Conservation (phyloP, 2,113 vertebrate species). For the Cochlearius cochlearius region DNA sequence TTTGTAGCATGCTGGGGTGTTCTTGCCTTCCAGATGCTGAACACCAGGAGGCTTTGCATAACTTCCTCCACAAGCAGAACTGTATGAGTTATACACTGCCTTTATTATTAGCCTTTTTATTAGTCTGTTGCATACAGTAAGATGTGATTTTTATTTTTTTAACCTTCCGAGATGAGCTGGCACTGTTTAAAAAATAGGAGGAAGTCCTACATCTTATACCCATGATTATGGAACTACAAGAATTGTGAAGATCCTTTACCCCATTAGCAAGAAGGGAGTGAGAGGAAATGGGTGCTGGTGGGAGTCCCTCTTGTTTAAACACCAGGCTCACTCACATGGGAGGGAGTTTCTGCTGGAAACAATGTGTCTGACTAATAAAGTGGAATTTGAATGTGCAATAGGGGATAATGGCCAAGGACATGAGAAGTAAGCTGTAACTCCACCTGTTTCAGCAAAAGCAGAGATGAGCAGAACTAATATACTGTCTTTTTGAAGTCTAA, state of each 20-base stretch:
- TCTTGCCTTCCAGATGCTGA: not conserved
- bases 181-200: not conserved
- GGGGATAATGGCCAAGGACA: not conserved
- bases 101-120: not conserved
- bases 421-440: not conserved
- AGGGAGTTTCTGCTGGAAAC: not conserved
- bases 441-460: not conserved
- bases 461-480: not conserved
- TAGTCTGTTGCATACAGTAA: not conserved
- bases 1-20: not conserved
- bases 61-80: not conserved
- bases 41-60: not conserved
- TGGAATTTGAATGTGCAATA: not conserved
- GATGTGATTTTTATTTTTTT: not conserved
- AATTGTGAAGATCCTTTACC: not conserved
- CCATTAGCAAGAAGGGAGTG: not conserved
- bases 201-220: not conserved
- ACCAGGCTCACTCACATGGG: not conserved
- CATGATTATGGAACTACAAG: not conserved
- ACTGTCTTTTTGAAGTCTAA: not conserved
- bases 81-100: not conserved
- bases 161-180: not conserved
- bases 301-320: not conserved
- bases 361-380: not conserved
- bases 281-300: not conserved